These are phyloP conservation scores for Prosopocoilus inquinatus DNA, from an alignment of 2,888 invertebrate species.

Conservation along the genomic window DNA sequence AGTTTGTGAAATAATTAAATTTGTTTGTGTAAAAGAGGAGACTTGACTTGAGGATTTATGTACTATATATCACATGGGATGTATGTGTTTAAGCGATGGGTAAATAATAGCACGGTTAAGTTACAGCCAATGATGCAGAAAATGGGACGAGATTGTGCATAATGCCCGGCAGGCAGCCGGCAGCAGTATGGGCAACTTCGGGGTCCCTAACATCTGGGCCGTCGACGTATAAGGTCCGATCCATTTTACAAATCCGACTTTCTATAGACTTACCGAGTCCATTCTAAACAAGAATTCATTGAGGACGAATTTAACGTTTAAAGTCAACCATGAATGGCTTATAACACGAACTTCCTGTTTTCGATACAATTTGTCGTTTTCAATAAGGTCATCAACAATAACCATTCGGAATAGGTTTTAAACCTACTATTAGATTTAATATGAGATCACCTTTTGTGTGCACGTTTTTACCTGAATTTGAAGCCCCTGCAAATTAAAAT, in stretches of 20 bases:
- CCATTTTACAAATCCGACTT: slow-evolving; percentile 38
- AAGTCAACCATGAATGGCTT: slow-evolving; percentile 41
- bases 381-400: slow-evolving; percentile 48
- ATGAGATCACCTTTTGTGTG: slow-evolving; percentile 33
- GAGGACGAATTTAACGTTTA: slow-evolving; percentile 40
- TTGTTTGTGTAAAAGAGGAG: too few relatives aligned
- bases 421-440: slow-evolving; percentile 50
- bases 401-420: slow-evolving; percentile 48
- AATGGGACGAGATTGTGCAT: slow-evolving; percentile 47
- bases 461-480: neutral
- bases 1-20: too few relatives aligned
- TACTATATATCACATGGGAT: neutral
- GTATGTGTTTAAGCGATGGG: slow-evolving; percentile 10
- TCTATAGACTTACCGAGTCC: slow-evolving; percentile 46
- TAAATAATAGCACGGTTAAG: slow-evolving; percentile 34
- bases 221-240: slow-evolving; percentile 35
- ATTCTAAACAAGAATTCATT: slow-evolving; percentile 48
- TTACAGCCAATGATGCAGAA: slow-evolving; percentile 47
- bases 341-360: slow-evolving; percentile 53
- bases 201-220: slow-evolving; percentile 42
- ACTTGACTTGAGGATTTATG: neutral
- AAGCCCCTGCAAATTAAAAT: too few relatives aligned
- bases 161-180: slow-evolving; percentile 28
- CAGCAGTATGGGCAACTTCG: slow-evolving; percentile 12
- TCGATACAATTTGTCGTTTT: slow-evolving; percentile 52